A percentile compares a stretch with the other conserved stretches of the same genome.
These are phyloP conservation scores for Naja naja DNA, from an alignment of 2,113 vertebrate species.

Conservation along the genomic window DNA sequence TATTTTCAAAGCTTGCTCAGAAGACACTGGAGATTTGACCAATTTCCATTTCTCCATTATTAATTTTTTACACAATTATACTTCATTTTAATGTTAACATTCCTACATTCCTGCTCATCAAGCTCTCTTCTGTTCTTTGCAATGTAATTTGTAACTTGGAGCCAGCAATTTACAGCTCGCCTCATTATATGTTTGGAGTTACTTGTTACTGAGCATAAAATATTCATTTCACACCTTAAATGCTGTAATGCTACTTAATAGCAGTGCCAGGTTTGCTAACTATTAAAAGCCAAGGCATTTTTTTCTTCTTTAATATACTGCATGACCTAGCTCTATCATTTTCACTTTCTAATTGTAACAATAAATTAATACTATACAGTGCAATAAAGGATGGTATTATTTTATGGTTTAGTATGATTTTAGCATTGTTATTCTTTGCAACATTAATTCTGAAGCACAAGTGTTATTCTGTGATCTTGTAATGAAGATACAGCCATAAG, in stretches of 20 bases:
- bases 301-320: constrained; percentile 17
- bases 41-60: not conserved
- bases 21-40: not conserved
- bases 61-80: not conserved
- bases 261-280: constrained; percentile 36
- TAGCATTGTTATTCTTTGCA: constrained; percentile 43
- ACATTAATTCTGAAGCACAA: constrained; percentile 36
- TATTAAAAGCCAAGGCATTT: constrained; percentile 43
- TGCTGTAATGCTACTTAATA: constrained; percentile 51
- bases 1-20: not conserved
- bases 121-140: constrained; percentile 45
- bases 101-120: constrained; percentile 12
- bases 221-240: constrained; percentile 62
- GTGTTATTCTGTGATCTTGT: constrained; percentile 33
- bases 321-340: constrained; percentile 53
- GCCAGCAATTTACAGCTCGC: constrained; percentile 56
- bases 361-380: constrained; percentile 56
- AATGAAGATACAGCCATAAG: not conserved
- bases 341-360: constrained; percentile 57
- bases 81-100: constrained; percentile 31
- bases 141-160: constrained; percentile 44
- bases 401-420: constrained; percentile 57
- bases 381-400: constrained; percentile 40
- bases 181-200: constrained; percentile 49
- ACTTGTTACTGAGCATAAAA: constrained; percentile 59